Evolutionary conservation across 2,888 invertebrate species (phyloP), one percentile per base, ranked within the genome.

Genomic region (Ceramica pisi): DNA sequence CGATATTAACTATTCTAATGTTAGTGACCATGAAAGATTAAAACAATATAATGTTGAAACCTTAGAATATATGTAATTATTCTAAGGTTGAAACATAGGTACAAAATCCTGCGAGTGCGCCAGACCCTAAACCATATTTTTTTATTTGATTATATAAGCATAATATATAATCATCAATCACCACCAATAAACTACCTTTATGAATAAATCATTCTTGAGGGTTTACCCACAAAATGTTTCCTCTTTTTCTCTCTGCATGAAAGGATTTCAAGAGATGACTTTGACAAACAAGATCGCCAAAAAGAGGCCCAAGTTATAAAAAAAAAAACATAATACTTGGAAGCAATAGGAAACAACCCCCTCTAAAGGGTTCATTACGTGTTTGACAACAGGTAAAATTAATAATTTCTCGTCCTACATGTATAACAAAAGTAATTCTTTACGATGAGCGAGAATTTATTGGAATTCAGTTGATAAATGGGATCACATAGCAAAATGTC

Each of bases 341-440:
- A 64, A 64, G 12, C 26, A 21, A 44, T 56, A 38, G 56, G 61
- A 72, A 56, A 72, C 67, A n/a, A 38, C 57, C 38, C 50, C 57
- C 10, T n/a, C 14, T 26, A 21, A 21, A 2, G 21, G 5, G 5
- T 9, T n/a, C 38, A n/a, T 14, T 12, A 10, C 14, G 14, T 51
- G 23, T 51, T 60, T 38, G 19, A 8, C 23, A 51, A 66, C 65
- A 65, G 67, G 48, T 50, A 68, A 50, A 71, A 62, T 26, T 19
- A 41, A 61, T 19, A n/a, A 35, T 23, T 16, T 46, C 14, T 46
- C 23, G 6, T n/a, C 14, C 1, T 55, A 55, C 26, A 55, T 55
- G 35, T 19, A 10, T 44, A 53, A 14, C 10, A 19, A 70, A 41
- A 31, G 21, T 51, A 21, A 31, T 69, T 14, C 9, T 26, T 31